Evolutionary conservation across 2,113 vertebrate species (phyloP).

Genomic region (Phainopepla nitens): DNA sequence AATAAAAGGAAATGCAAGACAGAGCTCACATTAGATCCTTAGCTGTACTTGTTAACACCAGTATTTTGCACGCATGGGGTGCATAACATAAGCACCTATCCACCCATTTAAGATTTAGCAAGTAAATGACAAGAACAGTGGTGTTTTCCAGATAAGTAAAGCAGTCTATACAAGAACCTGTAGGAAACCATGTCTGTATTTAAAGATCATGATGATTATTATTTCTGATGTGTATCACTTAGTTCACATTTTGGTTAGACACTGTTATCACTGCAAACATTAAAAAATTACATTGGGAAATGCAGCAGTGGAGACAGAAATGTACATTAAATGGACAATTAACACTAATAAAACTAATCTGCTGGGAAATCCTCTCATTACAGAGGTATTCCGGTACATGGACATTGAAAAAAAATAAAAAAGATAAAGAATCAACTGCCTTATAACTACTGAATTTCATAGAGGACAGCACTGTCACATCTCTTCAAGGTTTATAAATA

Average conservation of each 20-base stretch:
- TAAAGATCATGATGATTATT: background rate
- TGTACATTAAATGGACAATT: background rate
- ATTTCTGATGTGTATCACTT: background rate
- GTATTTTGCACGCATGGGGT: background rate
- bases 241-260: background rate
- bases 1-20: constrained; percentile 34
- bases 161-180: background rate
- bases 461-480: background rate
- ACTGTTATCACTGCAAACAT: background rate
- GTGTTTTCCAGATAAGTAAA: background rate
- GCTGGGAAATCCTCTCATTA: background rate
- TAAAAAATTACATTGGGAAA: background rate
- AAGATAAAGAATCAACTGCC: background rate
- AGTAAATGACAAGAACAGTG: background rate
- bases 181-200: background rate
- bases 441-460: background rate
- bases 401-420: background rate
- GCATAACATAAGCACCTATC: background rate
- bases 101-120: background rate
- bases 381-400: background rate
- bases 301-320: background rate
- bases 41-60: background rate
- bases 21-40: background rate
- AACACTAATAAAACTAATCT: background rate
- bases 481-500: background rate